Percentiles rank a stretch among this genome's conserved stretches.
Conservation (phyloP, 1,140 invertebrate genomes). For the Aethina tumida region DNA sequence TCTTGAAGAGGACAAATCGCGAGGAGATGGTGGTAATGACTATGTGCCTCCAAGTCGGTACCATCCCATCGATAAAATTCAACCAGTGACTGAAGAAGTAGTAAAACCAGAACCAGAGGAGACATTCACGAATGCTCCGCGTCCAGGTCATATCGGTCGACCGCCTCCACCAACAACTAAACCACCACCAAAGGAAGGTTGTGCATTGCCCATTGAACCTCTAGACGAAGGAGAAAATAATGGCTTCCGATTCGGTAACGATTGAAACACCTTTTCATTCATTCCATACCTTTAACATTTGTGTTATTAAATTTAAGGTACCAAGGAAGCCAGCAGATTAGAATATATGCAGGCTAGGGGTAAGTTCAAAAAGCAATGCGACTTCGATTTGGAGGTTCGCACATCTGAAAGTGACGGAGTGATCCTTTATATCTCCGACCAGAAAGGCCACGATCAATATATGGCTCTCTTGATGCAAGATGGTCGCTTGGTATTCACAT, state of each 20-base stretch:
- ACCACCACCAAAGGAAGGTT: conserved; percentile 15
- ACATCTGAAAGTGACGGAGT: conserved; percentile 70
- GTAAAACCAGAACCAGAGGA: conserved; percentile 1
- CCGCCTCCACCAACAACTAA: conserved; percentile 13
- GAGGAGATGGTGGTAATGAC: conserved; percentile 29
- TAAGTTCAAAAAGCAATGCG: conserved; percentile 53
- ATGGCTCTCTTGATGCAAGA: conserved; percentile 71
- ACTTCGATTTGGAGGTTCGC: conserved; percentile 73
- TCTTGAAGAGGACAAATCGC: conserved; percentile 9
- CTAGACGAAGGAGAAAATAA: conserved; percentile 14
- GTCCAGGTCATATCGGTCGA: conserved; percentile 8
- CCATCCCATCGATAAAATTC: not conserved
- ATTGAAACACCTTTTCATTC: not conserved
- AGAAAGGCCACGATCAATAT: conserved; percentile 55
- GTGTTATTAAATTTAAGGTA: not conserved
- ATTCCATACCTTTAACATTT: not conserved
- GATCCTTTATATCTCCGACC: conserved; percentile 67
- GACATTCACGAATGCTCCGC: conserved; percentile 1
- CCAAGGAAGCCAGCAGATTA: conserved; percentile 53
- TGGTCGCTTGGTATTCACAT: conserved; percentile 62
- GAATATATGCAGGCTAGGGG: conserved; percentile 55
- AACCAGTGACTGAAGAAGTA: not conserved
- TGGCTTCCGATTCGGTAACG: conserved; percentile 14
- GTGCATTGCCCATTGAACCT: conserved; percentile 20
- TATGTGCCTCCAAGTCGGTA: conserved; percentile 3